These are phyloP conservation scores for Standfussiana lucernea DNA, from an alignment of 2,888 invertebrate genomes.

Conservation along the genomic window DNA sequence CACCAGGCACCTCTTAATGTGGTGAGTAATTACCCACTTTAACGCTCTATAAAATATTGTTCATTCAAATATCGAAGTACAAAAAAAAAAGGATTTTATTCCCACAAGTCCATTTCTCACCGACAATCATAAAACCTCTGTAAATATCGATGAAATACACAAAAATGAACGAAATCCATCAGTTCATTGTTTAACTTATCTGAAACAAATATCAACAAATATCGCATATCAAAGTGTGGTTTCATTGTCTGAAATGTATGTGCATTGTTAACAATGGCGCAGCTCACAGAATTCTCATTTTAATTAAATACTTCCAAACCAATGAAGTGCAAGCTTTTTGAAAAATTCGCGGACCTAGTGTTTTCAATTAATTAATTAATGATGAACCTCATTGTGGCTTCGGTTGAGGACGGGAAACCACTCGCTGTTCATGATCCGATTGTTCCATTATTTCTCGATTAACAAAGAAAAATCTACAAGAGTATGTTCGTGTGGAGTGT, in stretches of 20 bases:
- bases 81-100: not conserved
- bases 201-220: too few species aligned
- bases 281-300: conserved; percentile 29
- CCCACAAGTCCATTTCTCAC: not conserved
- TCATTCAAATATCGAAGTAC: not conserved
- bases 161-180: conserved; percentile 11
- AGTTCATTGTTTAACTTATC: conserved; percentile 39
- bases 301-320: conserved; percentile 30
- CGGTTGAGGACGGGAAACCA: not conserved
- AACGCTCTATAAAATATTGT: too few species aligned
- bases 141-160: not conserved
- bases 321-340: conserved; percentile 18
- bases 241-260: conserved; percentile 20
- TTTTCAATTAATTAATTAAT: conserved; percentile 29
- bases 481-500: not conserved
- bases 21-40: not conserved
- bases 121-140: not conserved
- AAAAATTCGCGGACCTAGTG: conserved; percentile 6
- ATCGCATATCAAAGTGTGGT: conserved; percentile 10
- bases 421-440: not conserved
- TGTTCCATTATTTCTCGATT: conserved; percentile 14
- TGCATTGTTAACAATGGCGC: conserved; percentile 13
- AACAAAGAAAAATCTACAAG: conserved; percentile 7
- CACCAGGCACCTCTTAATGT: too few species aligned
- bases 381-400: conserved; percentile 12